These are phyloP conservation scores for Melanocharis versteri DNA, from an alignment of 2,113 vertebrate species.

Conservation along the genomic window DNA sequence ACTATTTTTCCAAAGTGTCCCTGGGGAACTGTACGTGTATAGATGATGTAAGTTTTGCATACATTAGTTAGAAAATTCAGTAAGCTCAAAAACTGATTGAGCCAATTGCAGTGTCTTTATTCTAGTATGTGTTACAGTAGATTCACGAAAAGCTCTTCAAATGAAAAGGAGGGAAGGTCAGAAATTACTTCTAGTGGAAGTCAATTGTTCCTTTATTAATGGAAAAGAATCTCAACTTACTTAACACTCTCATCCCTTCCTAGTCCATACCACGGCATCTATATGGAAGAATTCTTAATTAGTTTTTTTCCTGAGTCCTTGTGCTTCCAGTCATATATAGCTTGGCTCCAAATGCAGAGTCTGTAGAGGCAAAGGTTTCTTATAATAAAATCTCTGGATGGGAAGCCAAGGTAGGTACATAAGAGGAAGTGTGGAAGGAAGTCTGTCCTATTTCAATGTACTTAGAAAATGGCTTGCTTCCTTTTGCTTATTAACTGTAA, in stretches of 20 bases:
- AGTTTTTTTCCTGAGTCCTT: background rate
- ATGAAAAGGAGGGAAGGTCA: background rate
- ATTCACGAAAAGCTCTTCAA: background rate
- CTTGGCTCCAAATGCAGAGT: background rate
- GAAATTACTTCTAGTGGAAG: background rate
- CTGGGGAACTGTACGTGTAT: background rate
- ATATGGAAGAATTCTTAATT: background rate
- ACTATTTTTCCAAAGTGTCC: background rate
- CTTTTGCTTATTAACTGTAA: background rate
- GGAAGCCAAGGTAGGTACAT: background rate
- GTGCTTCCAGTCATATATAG: background rate
- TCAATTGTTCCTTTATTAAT: background rate
- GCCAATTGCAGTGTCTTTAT: background rate
- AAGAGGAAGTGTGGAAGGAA: background rate
- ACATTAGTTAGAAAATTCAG: background rate
- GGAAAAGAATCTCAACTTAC: background rate
- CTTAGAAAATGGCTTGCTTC: background rate
- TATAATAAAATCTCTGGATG: background rate
- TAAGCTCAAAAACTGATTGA: background rate
- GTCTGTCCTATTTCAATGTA: background rate
- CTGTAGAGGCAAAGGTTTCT: background rate
- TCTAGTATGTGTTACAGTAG: background rate
- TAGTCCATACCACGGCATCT: background rate
- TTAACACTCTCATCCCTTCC: background rate
- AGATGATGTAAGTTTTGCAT: background rate